phyloP scores from a whole-genome alignment of 2,888 invertebrate species.

The Dioctria linearis region DNA sequence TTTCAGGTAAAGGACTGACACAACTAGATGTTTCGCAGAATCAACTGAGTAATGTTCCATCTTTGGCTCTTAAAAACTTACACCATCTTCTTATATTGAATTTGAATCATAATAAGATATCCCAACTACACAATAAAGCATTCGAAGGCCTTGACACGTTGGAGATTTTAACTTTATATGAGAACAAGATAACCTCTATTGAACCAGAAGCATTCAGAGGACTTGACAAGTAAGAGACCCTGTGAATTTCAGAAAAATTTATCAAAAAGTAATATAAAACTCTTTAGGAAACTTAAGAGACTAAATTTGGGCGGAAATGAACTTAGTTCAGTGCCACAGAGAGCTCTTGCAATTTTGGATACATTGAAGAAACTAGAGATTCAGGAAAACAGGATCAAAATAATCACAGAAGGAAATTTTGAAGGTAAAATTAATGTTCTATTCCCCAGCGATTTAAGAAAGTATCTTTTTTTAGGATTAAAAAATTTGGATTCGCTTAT shows the following conservation, averaged over 20 bases:
- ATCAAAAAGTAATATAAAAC: constrained; percentile 18
- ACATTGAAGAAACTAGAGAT: constrained; percentile 89
- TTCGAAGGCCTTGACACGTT: constrained; percentile 90
- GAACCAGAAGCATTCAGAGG: constrained; percentile 90
- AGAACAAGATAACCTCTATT: constrained; percentile 85
- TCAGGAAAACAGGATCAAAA: constrained; percentile 86
- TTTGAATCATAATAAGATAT: constrained; percentile 90
- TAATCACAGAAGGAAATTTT: constrained; percentile 87
- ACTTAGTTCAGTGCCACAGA: constrained; percentile 83
- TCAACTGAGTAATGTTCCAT: constrained; percentile 84
- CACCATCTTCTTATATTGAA: constrained; percentile 89
- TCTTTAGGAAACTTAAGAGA: constrained; percentile 81
- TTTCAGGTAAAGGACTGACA: constrained; percentile 86
- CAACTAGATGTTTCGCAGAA: constrained; percentile 92
- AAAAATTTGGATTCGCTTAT: constrained; percentile 87
- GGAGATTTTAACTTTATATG: constrained; percentile 89
- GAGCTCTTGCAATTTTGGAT: constrained; percentile 84
- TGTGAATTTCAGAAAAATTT: constrained; percentile 6
- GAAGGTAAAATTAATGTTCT: constrained; percentile 75
- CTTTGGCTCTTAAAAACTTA: constrained; percentile 83
- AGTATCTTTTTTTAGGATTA: constrained; percentile 75
- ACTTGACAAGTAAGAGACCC: constrained; percentile 82
- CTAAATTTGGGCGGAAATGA: constrained; percentile 90
- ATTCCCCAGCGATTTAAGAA: neutral
- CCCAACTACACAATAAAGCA: constrained; percentile 83